phyloP scores from a whole-genome alignment of 2,113 vertebrate species.

The Clarias magur region DNA sequence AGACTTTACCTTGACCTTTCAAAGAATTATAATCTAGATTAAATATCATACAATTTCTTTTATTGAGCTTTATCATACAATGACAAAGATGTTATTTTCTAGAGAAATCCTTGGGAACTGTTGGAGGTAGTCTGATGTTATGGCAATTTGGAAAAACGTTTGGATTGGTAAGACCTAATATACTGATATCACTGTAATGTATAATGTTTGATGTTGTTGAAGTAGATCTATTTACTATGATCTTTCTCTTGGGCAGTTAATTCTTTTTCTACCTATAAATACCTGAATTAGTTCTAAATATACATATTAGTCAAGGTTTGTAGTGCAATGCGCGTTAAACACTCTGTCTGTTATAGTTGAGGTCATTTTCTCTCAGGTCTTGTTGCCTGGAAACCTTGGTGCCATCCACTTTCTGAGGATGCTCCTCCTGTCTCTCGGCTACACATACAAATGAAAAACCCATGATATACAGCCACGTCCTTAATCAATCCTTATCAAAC shows the following conservation, averaged over 20 bases:
- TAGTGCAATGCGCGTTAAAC: conserved; percentile 3
- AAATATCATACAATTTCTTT: background rate
- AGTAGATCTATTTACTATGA: too few relatives aligned
- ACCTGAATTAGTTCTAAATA: background rate
- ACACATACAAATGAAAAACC: conserved; percentile 40
- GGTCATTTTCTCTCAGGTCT: conserved; percentile 43
- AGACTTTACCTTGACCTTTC: background rate
- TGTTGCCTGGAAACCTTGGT: conserved; percentile 54
- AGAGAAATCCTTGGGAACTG: conserved; percentile 55
- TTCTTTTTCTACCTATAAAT: background rate
- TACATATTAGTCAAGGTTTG: background rate
- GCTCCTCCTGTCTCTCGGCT: conserved; percentile 25
- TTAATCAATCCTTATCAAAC: conserved; percentile 43
- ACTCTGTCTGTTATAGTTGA: conserved; percentile 24
- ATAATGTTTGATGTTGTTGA: background rate
- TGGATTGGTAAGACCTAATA: conserved; percentile 60
- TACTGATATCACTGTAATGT: background rate
- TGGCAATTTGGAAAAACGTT: conserved; percentile 65
- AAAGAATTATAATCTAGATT: background rate
- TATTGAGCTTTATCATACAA: background rate
- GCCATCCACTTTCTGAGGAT: conserved; percentile 32
- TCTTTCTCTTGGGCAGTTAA: conserved; percentile 45
- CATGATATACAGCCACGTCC: conserved; percentile 7
- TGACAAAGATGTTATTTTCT: conserved; percentile 8
- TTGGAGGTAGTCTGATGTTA: conserved; percentile 63